A percentile compares a stretch with the other conserved stretches of the same genome.
These are phyloP conservation scores for Centroberyx gerrardi DNA, from an alignment of 2,797 vertebrate genomes.

Conservation along the genomic window DNA sequence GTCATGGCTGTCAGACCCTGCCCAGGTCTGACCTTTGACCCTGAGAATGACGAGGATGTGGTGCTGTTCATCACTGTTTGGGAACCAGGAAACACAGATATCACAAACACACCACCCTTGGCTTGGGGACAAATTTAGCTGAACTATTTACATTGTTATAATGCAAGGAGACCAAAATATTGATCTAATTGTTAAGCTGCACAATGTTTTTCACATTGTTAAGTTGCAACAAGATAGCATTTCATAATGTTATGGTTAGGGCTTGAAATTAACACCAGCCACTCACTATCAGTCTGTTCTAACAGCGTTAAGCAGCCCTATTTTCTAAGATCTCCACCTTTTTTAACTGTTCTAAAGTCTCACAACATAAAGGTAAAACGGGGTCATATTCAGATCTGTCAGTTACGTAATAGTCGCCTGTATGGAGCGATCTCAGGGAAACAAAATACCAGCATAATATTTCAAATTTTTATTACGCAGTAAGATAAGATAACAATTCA, in stretches of 20 bases:
- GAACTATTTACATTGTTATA: background rate
- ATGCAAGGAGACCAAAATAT: background rate
- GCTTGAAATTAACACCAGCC: too few relatives aligned
- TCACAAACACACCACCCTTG: constrained; percentile 7
- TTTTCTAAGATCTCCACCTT: too few relatives aligned
- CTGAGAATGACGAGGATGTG: constrained; percentile 1
- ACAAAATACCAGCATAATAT: constrained; percentile 36
- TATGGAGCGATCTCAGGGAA: constrained; percentile 16
- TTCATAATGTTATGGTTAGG: too few relatives aligned
- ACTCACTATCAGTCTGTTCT: too few relatives aligned
- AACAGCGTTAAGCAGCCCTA: too few relatives aligned
- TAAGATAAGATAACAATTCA: constrained; percentile 26
- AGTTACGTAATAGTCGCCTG: background rate
- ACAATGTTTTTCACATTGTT: too few relatives aligned
- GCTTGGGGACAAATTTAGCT: background rate
- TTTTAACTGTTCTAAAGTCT: too few relatives aligned
- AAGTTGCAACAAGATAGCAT: too few relatives aligned
- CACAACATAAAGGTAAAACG: background rate
- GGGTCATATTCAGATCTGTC: background rate
- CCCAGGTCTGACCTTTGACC: constrained; percentile 39
- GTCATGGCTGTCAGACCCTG: background rate
- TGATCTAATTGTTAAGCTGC: background rate
- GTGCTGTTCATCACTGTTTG: constrained; percentile 7
- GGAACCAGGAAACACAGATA: constrained; percentile 15
- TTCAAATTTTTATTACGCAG: constrained; percentile 16